These are phyloP conservation scores for Pelecanus crispus DNA, from an alignment of 2,113 vertebrate genomes.

Conservation along the genomic window DNA sequence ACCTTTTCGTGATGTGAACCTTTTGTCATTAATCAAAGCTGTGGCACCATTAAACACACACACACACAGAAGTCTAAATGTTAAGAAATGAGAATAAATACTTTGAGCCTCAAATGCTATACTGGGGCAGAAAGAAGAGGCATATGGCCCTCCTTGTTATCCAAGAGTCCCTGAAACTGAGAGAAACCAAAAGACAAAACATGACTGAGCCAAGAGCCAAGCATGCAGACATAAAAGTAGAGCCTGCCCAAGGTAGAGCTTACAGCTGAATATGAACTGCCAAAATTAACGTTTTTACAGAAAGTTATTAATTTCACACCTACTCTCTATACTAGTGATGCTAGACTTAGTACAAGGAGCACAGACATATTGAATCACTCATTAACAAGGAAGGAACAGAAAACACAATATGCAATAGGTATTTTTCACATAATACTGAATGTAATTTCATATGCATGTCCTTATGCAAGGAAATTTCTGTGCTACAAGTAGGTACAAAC, in stretches of 20 bases:
- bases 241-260: not conserved
- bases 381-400: not conserved
- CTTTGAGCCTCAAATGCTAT: not conserved
- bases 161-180: not conserved
- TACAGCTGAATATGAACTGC: not conserved
- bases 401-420: not conserved
- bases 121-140: not conserved
- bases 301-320: not conserved
- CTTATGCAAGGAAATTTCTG: not conserved
- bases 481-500: not conserved
- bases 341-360: not conserved
- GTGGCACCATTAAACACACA: not conserved
- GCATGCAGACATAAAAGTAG: not conserved
- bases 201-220: not conserved
- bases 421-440: not conserved
- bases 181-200: not conserved
- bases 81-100: not conserved
- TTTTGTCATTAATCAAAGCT: not conserved
- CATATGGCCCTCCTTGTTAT: not conserved
- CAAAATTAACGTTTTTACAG: not conserved
- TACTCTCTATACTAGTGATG: not conserved
- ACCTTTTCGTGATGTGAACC: not conserved
- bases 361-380: not conserved
- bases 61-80: not conserved
- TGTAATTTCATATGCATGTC: not conserved